These are phyloP conservation scores for Urocyon cinereoargenteus DNA, from an alignment of 2,797 vertebrate species.

Conservation along the genomic window DNA sequence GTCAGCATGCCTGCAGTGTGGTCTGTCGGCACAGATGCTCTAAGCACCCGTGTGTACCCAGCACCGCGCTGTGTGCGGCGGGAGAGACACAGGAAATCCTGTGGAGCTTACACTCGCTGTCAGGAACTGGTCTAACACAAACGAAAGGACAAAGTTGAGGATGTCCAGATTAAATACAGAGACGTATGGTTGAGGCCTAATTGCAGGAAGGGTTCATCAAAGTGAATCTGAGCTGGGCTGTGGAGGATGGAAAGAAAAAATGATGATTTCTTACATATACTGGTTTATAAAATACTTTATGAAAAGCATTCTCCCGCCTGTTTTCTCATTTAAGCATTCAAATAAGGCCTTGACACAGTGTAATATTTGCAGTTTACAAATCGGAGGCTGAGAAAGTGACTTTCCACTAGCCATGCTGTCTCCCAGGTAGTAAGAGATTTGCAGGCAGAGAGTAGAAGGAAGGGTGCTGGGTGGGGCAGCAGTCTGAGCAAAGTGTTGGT, in stretches of 20 bases:
- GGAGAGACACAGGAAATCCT: neutral
- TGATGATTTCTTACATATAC: neutral
- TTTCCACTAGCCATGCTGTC: neutral
- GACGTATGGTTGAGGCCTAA: fast-evolving
- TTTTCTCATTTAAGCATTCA: neutral
- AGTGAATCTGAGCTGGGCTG: neutral
- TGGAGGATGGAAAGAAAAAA: neutral
- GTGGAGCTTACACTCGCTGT: neutral
- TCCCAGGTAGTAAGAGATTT: neutral
- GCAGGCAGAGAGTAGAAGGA: neutral
- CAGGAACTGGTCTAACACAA: neutral
- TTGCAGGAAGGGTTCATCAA: neutral
- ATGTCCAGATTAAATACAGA: neutral
- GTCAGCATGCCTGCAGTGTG: neutral
- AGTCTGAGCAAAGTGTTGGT: neutral
- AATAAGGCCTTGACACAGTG: too few relatives aligned
- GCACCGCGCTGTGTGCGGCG: fast-evolving
- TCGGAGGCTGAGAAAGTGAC: neutral
- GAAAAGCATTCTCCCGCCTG: neutral
- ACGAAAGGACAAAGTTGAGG: neutral
- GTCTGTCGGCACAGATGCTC: neutral
- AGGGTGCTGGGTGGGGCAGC: neutral
- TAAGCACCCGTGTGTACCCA: fast-evolving
- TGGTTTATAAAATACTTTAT: neutral
- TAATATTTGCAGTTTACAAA: neutral